Evolutionary conservation across 2,113 vertebrate genomes (phyloP), one percentile per base, ranked within the genome.

Genomic region (Entelurus aequoreus): DNA sequence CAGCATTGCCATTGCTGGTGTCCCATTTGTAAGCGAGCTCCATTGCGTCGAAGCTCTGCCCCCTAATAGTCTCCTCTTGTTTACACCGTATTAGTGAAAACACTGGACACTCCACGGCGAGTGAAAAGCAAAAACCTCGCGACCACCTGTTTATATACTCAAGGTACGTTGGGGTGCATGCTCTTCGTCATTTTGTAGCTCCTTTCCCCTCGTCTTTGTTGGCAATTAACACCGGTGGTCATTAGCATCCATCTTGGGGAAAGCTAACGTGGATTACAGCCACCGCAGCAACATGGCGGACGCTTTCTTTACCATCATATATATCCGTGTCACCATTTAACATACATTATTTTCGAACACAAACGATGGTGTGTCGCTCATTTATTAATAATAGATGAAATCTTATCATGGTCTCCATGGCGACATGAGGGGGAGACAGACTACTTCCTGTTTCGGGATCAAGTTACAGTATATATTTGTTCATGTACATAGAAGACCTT

Each of bases 211-310:
- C n/a, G 0, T 15, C 19, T 68, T 42, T 60, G 57, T 62, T 68
- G 65, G 48, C 79, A 81, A 83, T 83, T 82, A 76, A 46, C 42
- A 46, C 42, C 10, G 12, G 42, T 60, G 66, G 76, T 76, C 76
- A 84, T 85, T 84, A 81, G 82, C 81, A 69, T 80, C 83, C 83
- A 87, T 86, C 78, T 87, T 84, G 79, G 68, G 54, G 48, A 77
- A 46, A 46, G 42, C 42, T 11, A 46, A 46, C 42, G 70, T 58
- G 80, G 74, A 82, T 84, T 82, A 76, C 71, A 74, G 21, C 47
- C 54, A 51, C 78, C 62, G 60, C 68, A 72, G 15, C 48, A 48
- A 71, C 42, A 72, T 38, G 53, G 4, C 40, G 46, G 52, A 15
- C 3, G 54, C 48, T 49, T 38, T 63, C n/a, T 50, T 50, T 40